phyloP scores from a whole-genome alignment of 2,888 invertebrate genomes.

The Drosophila ustulata region DNA sequence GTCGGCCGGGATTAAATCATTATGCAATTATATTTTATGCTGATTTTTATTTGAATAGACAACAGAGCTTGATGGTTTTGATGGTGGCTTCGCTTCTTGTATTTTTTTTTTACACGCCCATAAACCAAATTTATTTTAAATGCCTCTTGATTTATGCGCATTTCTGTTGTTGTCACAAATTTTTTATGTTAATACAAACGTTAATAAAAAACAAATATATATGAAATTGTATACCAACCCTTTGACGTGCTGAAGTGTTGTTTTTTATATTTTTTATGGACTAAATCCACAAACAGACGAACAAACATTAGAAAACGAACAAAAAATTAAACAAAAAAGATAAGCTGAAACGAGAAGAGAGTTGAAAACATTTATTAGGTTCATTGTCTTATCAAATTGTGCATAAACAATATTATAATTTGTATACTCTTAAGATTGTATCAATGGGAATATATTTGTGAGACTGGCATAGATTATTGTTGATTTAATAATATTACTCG shows the following conservation, averaged over 20 bases:
- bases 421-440: background rate
- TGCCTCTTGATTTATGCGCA: slow-evolving; percentile 60
- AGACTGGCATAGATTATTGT: background rate
- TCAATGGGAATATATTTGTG: slow-evolving; percentile 1
- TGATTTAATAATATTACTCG: background rate
- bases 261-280: slow-evolving; percentile 52
- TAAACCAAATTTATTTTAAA: slow-evolving; percentile 63
- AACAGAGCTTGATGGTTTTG: slow-evolving; percentile 46
- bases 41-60: slow-evolving; percentile 46
- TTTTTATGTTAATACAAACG: slow-evolving; percentile 53
- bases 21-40: slow-evolving; percentile 67
- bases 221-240: slow-evolving; percentile 67
- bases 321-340: slow-evolving; percentile 19
- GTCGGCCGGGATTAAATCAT: slow-evolving; percentile 66
- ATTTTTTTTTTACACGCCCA: slow-evolving; percentile 23
- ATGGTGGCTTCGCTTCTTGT: slow-evolving; percentile 2
- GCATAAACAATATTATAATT: slow-evolving; percentile 13
- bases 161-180: slow-evolving; percentile 14
- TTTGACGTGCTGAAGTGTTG: slow-evolving; percentile 39
- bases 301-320: slow-evolving; percentile 34
- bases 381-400: slow-evolving; percentile 11
- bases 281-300: slow-evolving; percentile 60
- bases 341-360: slow-evolving; percentile 63
- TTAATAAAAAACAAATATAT: slow-evolving; percentile 53
- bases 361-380: slow-evolving; percentile 32